Evolutionary conservation across 1,140 invertebrate species (phyloP).

Genomic region (Ridgeia piscesae): DNA sequence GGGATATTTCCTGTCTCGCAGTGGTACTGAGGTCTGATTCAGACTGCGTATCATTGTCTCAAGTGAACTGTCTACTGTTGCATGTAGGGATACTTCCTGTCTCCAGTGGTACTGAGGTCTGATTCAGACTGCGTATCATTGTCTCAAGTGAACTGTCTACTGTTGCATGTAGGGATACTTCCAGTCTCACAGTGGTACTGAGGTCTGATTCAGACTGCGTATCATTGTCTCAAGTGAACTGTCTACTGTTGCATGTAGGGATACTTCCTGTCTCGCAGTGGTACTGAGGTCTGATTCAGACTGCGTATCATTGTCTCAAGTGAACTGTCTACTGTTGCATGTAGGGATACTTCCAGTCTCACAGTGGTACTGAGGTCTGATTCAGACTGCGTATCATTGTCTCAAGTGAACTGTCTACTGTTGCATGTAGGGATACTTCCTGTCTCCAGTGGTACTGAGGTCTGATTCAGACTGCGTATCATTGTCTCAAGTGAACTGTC

Average conservation of each 20-base stretch:
- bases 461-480: no score
- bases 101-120: conserved; percentile 83
- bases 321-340: conserved; percentile 67
- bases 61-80: not conserved
- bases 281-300: conserved; percentile 95
- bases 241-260: conserved; percentile 76
- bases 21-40: conserved; percentile 90
- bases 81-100: conserved; percentile 94
- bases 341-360: conserved; percentile 86
- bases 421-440: conserved; percentile 90
- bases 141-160: no score
- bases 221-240: no score
- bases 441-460: conserved; percentile 80
- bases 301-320: no score
- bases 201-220: conserved; percentile 97
- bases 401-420: no score
- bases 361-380: conserved; percentile 86
- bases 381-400: no score
- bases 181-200: conserved; percentile 80
- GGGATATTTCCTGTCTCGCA: conserved; percentile 82
- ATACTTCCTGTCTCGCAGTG: conserved; percentile 80
- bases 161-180: conserved; percentile 87
- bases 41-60: no score
- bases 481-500: no score
- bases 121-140: no score